Conservation (phyloP, 1,140 invertebrate genomes). For the Periplaneta americana region DNA sequence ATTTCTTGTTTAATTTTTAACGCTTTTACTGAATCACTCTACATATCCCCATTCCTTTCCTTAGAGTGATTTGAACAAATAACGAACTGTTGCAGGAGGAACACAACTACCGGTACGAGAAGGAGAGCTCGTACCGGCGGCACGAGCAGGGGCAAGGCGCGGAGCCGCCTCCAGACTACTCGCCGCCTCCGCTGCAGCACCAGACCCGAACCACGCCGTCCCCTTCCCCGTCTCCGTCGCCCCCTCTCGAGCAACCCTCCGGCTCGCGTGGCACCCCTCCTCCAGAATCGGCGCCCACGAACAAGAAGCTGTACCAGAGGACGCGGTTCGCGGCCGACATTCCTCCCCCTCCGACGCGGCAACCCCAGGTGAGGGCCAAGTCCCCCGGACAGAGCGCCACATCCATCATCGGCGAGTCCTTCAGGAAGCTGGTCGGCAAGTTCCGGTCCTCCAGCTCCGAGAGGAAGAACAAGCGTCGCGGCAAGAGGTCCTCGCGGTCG, state of each 20-base stretch:
- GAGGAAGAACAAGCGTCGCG: slow-evolving; percentile 40
- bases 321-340: slow-evolving; percentile 49
- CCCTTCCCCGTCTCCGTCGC: slow-evolving; percentile 41
- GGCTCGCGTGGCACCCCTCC: slow-evolving; percentile 33
- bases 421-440: slow-evolving; percentile 70
- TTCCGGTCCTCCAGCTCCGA: slow-evolving; percentile 67
- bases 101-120: background rate
- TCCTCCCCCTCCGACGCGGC: slow-evolving; percentile 26
- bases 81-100: background rate
- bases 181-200: slow-evolving; percentile 43
- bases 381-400: slow-evolving; percentile 33
- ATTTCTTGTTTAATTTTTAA: no score
- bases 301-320: slow-evolving; percentile 19
- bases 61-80: no score
- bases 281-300: slow-evolving; percentile 33
- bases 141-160: slow-evolving; percentile 27
- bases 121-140: background rate
- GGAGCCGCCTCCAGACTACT: slow-evolving; percentile 62
- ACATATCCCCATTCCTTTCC: no score
- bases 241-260: slow-evolving; percentile 30
- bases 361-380: slow-evolving; percentile 13
- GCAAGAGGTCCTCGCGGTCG: slow-evolving; percentile 39
- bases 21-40: no score
- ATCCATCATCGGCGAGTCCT: slow-evolving; percentile 48
- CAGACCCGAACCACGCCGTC: slow-evolving; percentile 27